Conservation (phyloP, 2,888 invertebrate species). For the Strigamia transsilvanica region DNA sequence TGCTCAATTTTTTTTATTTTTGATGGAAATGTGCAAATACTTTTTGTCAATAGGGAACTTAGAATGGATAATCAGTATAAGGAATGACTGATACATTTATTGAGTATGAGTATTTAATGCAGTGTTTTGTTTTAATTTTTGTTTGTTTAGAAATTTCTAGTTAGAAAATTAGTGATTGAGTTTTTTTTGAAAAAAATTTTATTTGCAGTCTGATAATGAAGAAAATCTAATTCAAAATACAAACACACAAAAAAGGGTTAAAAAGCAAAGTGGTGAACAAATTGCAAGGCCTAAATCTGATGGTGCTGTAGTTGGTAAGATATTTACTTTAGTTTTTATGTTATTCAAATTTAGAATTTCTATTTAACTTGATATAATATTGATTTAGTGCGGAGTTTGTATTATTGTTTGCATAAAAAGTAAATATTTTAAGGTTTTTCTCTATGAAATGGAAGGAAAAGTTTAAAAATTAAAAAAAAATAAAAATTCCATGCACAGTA, state of each 20-base stretch:
- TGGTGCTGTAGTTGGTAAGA: constrained; percentile 49
- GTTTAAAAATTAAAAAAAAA: not conserved
- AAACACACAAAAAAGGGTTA: constrained; percentile 44
- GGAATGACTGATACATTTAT: too few relatives aligned
- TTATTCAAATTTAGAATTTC: not conserved
- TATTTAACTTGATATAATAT: not conserved
- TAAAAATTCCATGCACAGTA: not conserved
- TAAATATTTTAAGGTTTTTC: too few relatives aligned
- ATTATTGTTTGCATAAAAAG: not conserved
- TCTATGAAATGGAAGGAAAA: not conserved
- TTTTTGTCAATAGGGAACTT: not conserved
- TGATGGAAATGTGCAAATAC: not conserved
- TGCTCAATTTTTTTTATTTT: not conserved
- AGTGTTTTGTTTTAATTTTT: not conserved
- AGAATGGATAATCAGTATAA: too few relatives aligned
- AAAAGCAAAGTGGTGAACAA: constrained; percentile 29
- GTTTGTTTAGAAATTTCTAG: not conserved
- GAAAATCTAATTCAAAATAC: constrained; percentile 35
- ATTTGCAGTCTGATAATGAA: constrained; percentile 22
- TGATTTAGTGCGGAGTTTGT: not conserved
- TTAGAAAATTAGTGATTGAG: not conserved
- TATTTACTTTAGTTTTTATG: not conserved
- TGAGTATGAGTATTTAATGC: not conserved
- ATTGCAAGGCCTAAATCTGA: constrained; percentile 50
- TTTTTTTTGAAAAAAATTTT: not conserved